Conservation (phyloP, 2,797 vertebrate genomes). For the Rousettus madagascariensis region DNA sequence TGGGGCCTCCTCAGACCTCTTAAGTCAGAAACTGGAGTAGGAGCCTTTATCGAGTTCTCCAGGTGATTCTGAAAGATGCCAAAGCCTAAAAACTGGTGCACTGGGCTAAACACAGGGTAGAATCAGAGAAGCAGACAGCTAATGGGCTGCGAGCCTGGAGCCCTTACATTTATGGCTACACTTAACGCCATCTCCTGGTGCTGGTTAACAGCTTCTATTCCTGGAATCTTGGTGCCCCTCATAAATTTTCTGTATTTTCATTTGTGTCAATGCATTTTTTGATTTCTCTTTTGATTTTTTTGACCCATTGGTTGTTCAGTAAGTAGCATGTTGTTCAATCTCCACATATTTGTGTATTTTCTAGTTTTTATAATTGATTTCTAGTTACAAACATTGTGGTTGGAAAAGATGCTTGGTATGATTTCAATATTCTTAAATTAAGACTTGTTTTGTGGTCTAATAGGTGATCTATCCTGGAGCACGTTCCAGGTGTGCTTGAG, state of each 20-base stretch:
- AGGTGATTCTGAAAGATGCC: background rate
- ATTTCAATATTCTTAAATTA: background rate
- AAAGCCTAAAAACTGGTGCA: background rate
- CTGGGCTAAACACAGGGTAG: background rate
- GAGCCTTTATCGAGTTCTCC: background rate
- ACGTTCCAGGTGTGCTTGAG: background rate
- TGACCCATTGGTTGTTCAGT: background rate
- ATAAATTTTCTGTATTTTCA: background rate
- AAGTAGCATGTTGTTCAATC: background rate
- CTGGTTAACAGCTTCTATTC: too few species aligned
- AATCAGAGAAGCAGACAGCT: background rate
- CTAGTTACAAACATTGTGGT: background rate
- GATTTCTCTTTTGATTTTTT: background rate
- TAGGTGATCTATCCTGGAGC: background rate
- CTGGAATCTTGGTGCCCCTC: background rate
- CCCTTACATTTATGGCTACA: background rate
- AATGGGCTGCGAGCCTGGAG: background rate
- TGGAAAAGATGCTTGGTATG: background rate
- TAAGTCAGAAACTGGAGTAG: background rate
- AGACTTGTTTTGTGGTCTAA: background rate
- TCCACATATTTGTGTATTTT: background rate
- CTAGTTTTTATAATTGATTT: background rate
- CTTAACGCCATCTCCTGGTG: background rate
- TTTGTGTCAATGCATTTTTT: background rate
- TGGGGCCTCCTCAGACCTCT: background rate